These are phyloP conservation scores for Drosophila paranaensis DNA, from an alignment of 2,888 invertebrate species.

Conservation along the genomic window DNA sequence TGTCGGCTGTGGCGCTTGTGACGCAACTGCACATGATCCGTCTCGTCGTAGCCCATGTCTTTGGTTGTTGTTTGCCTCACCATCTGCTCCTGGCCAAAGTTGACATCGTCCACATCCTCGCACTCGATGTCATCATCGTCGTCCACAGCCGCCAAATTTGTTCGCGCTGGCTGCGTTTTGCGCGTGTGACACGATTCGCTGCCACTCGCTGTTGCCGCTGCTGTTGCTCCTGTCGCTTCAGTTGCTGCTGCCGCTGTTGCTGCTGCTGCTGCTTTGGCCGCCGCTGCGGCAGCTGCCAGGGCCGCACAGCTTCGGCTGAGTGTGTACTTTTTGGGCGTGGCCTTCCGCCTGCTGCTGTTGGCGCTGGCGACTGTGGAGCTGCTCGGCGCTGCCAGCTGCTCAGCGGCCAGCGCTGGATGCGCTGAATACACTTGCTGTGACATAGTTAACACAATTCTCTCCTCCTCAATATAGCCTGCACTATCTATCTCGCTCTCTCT, in stretches of 20 bases:
- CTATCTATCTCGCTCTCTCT: constrained; percentile 5
- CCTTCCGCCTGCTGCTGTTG: constrained; percentile 66
- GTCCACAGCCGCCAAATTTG: constrained; percentile 67
- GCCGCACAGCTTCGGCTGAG: constrained; percentile 65
- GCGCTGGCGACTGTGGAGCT: constrained; percentile 45
- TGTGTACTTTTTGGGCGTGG: constrained; percentile 68
- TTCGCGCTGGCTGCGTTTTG: constrained; percentile 66
- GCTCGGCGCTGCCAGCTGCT: constrained; percentile 74
- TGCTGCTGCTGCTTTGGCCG: constrained; percentile 24
- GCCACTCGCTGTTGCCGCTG: constrained; percentile 20
- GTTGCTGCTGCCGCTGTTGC: constrained; percentile 21
- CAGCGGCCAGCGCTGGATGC: constrained; percentile 83
- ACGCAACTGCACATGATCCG: constrained; percentile 80
- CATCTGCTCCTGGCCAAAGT: constrained; percentile 52
- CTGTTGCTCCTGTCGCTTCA: constrained; percentile 1
- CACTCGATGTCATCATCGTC: constrained; percentile 70
- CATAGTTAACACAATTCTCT: constrained; percentile 55
- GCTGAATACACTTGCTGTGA: constrained; percentile 82
- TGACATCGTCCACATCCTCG: constrained; percentile 69
- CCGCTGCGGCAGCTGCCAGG: constrained; percentile 23
- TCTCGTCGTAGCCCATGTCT: constrained; percentile 72
- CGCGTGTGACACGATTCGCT: constrained; percentile 35
- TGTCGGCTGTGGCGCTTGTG: constrained; percentile 70
- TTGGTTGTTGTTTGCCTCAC: constrained; percentile 47
- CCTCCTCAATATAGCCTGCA: constrained; percentile 9